Conservation (phyloP, 2,797 vertebrate species). For the Dermochelys coriacea region DNA sequence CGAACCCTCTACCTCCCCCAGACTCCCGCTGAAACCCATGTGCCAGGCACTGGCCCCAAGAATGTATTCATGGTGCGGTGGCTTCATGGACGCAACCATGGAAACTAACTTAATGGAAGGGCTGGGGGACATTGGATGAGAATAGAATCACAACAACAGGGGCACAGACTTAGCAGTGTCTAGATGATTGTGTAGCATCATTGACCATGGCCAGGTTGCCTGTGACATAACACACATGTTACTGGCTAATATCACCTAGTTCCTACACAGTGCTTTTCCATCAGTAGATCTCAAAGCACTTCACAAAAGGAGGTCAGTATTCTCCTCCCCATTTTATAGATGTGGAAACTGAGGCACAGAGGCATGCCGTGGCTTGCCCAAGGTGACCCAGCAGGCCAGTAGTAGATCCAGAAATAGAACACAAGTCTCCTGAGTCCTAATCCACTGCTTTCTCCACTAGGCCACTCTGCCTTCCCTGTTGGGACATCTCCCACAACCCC, state of each 20-base stretch:
- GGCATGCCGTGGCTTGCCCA: background rate
- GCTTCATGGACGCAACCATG: background rate
- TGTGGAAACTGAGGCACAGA: background rate
- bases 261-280: background rate
- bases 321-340: background rate
- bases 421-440: background rate
- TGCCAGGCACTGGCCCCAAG: background rate
- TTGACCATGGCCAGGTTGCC: background rate
- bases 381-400: background rate
- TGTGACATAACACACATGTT: background rate
- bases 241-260: background rate
- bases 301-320: background rate
- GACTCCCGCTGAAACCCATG: conserved; percentile 19
- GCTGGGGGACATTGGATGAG: conserved; percentile 56
- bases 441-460: background rate
- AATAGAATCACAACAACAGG: conserved; percentile 20
- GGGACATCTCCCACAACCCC: background rate
- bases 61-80: background rate
- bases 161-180: background rate
- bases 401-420: background rate
- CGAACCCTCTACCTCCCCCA: background rate
- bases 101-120: conserved; percentile 15
- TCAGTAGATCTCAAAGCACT: background rate
- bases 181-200: conserved; percentile 39
- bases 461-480: rapidly evolving